phyloP scores from a whole-genome alignment of 2,888 invertebrate species.

The Odontothrips loti region DNA sequence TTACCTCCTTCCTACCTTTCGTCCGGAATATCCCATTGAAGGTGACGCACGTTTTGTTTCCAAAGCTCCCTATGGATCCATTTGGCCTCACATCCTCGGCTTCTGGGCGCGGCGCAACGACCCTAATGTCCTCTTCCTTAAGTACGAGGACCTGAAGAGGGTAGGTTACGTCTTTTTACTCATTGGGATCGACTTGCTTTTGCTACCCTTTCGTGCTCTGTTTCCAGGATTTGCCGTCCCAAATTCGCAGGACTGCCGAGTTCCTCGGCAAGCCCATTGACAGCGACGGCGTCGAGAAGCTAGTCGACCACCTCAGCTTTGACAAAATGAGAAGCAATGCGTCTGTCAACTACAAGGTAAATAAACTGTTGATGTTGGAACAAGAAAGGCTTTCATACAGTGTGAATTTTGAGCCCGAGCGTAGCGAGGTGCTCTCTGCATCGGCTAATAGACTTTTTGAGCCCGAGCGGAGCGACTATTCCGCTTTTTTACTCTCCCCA shows the following conservation, averaged over 20 bases:
- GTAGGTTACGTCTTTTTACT: no score
- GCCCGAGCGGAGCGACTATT: no score
- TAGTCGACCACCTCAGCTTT: constrained; percentile 73
- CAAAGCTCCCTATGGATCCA: constrained; percentile 48
- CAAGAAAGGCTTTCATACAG: no score
- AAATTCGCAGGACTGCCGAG: constrained; percentile 63
- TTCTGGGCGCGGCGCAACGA: constrained; percentile 62
- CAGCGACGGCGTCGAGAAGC: constrained; percentile 61
- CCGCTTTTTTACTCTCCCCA: no score
- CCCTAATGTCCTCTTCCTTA: constrained; percentile 69
- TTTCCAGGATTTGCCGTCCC: constrained; percentile 64
- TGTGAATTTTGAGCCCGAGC: no score
- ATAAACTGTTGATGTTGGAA: no score
- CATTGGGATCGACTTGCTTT: no score
- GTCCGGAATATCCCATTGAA: no score
- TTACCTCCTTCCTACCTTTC: no score
- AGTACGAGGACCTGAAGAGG: constrained; percentile 78
- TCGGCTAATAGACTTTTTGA: no score
- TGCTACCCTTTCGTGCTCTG: no score
- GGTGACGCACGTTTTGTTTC: constrained; percentile 25
- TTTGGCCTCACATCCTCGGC: constrained; percentile 59
- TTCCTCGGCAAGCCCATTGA: constrained; percentile 65
- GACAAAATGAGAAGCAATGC: constrained; percentile 76
- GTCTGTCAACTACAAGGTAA: constrained; percentile 66
- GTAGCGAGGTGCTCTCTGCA: no score